Base-by-base conservation (phyloP, 2,797 vertebrate species). In the Hybognathus amarus region DNA sequence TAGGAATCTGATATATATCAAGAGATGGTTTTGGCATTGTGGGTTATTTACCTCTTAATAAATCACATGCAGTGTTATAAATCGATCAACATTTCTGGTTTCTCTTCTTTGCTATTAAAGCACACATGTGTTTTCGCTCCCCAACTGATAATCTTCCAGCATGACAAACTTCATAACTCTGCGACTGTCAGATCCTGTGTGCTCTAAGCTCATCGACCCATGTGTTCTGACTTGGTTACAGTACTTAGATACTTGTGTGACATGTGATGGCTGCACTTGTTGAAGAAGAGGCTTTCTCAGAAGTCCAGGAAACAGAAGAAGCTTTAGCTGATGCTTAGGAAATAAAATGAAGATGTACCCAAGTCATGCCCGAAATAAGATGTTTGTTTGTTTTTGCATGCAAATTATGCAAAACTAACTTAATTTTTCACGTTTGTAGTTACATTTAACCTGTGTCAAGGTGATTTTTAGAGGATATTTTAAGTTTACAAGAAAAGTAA, bases 171-270 rank as follows among this genome's bases (percentile, higher is more conserved):
- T 89, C 88, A 88, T 66, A 87, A 92, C 91, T 92, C 91, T 93
- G 89, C 90, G 91, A 94, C 90, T 91, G 90, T 93, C 91, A 87
- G 87, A 84, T 79, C 92, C 91, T 89, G 89, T 87, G 90, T 71
- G 81, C 75, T 91, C 91, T n/a, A n/a, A n/a, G n/a, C n/a, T 91
- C 22, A 22, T 75, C 88, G 68, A 90, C 89, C 94, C 96, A 97
- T 96, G 92, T 97, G 96, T 94, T 96, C 96, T 85, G 91, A 93
- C 93, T 97, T 94, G 95, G 96, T 95, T 96, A 96, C 96, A 97
- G 93, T 89, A 93, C 91, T 95, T 92, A 95, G 94, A 95, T 93
- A 94, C 94, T 96, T 95, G 93, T 92, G 89, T 93, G 94, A 94
- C 93, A 95, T 96, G 95, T 91, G 91, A 92, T 82, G 85, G 89